Evolutionary conservation across 2,888 invertebrate genomes (phyloP).

Genomic region (Dryococelus australis): DNA sequence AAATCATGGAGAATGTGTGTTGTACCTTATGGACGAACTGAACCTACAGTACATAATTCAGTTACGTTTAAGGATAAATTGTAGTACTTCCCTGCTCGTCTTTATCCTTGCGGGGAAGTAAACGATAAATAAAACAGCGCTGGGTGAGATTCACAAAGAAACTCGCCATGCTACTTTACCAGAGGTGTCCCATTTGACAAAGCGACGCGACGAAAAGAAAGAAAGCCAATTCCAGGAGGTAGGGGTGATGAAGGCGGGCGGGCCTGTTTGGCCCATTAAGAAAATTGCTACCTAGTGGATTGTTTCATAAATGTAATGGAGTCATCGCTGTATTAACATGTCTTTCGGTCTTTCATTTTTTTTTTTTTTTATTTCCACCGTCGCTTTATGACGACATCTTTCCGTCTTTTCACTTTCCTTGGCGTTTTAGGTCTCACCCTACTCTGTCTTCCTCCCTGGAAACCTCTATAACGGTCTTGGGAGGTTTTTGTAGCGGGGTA

Average conservation of each 20-base stretch:
- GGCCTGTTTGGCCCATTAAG: conserved; percentile 26
- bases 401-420: conserved; percentile 27
- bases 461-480: neutral
- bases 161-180: too few species aligned
- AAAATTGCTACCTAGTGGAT: conserved; percentile 27
- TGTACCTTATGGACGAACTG: too few species aligned
- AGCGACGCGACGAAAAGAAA: neutral
- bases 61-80: too few species aligned
- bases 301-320: conserved; percentile 30
- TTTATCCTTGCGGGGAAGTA: too few species aligned
- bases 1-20: too few species aligned
- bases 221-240: neutral
- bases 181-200: neutral
- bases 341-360: conserved; percentile 13
- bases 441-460: neutral
- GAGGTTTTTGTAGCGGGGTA: neutral
- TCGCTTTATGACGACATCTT: conserved; percentile 25
- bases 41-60: too few species aligned
- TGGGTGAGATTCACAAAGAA: too few species aligned
- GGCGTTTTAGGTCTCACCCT: neutral
- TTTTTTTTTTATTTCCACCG: neutral
- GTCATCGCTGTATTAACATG: conserved; percentile 27
- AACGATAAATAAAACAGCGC: too few species aligned
- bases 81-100: too few species aligned
- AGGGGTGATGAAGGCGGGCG: neutral